Base-by-base conservation (phyloP, 2,888 invertebrate genomes). In the Tortrix viridana region DNA sequence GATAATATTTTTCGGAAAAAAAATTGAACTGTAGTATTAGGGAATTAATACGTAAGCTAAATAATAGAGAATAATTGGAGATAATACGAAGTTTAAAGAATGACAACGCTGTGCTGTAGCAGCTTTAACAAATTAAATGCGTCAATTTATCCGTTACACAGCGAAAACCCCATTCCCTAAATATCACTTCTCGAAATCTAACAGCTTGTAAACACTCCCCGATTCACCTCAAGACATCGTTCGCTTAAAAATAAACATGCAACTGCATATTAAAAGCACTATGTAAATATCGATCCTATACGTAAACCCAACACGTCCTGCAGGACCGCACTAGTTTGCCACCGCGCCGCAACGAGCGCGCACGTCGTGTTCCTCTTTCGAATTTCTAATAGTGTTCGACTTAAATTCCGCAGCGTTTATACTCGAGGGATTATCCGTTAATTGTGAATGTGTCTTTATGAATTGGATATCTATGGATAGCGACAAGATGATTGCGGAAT, bases 251-350 rank as follows among this genome's bases (percentile, higher is more conserved):
- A 63, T 63, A 58, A 58, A 63, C 58, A 58, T 53, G 61, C 71
- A 81, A 82, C 82, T 80, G 84, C 84, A 88, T 88, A 88, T 88
- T 88, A 89, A 88, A 88, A 87, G 81, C 83, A 81, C 82, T 86
- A 89, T 89, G 86, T 89, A 87, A 88, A 89, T 90, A 91, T 91
- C 88, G 91, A 91, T 91, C 86, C 75, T 89, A 86, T 44, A 81
- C 75, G 81, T 79, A 82, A 82, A 80, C 80, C 76, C 76, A 70
- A 79, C 85, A 86, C 86, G 88, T 91, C 86, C 86, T 88, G 86
- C 80, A 89, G 90, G 90, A 90, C 84, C 80, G 75, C 75, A 85
- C 83, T 89, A 89, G 91, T 90, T 84, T 85, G 78, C 77, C 83
- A 86, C 88, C 85, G 87, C 72, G 81, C 84, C 86, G 86, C 86